Base-by-base conservation (phyloP, 2,888 invertebrate genomes). In the Lasiommata megera region DNA sequence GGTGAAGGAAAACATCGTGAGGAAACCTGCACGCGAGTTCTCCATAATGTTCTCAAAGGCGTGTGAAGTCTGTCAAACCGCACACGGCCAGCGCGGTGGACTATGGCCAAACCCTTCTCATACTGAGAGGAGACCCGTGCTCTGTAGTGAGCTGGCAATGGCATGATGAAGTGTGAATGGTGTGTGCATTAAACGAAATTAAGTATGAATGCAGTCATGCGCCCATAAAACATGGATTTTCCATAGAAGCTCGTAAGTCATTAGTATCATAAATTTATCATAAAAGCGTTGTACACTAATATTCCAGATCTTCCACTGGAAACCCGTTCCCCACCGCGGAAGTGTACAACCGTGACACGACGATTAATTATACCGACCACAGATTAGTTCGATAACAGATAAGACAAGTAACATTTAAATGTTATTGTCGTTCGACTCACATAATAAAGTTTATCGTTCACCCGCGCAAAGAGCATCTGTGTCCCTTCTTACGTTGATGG, bases 291-390 rank as follows among this genome's bases (percentile, higher is more conserved):
- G 50, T 48, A 52, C 48, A 58, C 58, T 50, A 57, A 56, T 56
- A 60, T 68, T 70, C 68, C 65, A 67, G 67, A 54, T 67, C 67
- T 66, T 67, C 64, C 69, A 62, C 64, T 54, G 38, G 50, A 67
- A 79, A 80, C 82, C 73, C 64, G 80, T 81, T 77, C 62, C 54
- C 48, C 62, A 74, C 71, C 70, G 67, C 82, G 84, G 83, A 84
- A 83, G 83, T 79, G 69, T 64, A 65, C 51, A 11, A 64, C 65
- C 64, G 61, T 66, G 70, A 69, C 67, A 68, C 60, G 55, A 66
- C 78, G 77, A 84, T 84, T 84, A 82, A 82, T 84, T 80, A 80
- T 75, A 65, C 54, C 34, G 57, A 67, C 64, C 75, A 73, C 65
- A 77, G 79, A 82, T 69, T 73, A 77, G 65, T 69, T 65, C 63